A percentile compares a stretch with the other conserved stretches of the same genome.
Evolutionary conservation across 2,797 vertebrate genomes (phyloP).

Genomic region (Hoplostethus atlanticus): DNA sequence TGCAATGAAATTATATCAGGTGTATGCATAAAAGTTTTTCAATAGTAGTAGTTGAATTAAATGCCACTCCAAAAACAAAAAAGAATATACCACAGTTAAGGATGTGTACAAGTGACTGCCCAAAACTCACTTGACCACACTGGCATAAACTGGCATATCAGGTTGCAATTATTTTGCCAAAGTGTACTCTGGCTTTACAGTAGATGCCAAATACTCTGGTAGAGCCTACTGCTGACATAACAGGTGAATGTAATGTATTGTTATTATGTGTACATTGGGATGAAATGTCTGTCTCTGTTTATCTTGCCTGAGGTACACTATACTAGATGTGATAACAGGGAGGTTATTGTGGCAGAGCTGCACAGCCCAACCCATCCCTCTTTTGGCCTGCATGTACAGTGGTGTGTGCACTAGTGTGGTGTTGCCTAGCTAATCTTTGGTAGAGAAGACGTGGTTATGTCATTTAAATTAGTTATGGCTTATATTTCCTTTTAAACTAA

Average conservation of each 20-base stretch:
- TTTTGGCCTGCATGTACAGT: conserved; percentile 35
- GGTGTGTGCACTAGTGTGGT: conserved; percentile 18
- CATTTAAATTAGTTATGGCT: conserved; percentile 28
- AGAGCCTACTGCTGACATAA: conserved; percentile 47
- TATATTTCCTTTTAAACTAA: conserved; percentile 14
- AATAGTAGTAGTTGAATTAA: neutral
- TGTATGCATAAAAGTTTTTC: neutral
- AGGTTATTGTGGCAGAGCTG: conserved; percentile 57
- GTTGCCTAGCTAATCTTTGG: conserved; percentile 37
- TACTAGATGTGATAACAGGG: conserved; percentile 66
- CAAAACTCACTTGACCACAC: conserved; percentile 15
- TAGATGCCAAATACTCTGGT: conserved; percentile 7
- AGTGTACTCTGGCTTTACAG: conserved; percentile 3
- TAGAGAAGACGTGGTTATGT: conserved; percentile 27
- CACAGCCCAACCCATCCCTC: conserved; percentile 40
- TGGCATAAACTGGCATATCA: conserved; percentile 14
- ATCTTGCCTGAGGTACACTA: conserved; percentile 63
- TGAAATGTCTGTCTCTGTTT: conserved; percentile 70
- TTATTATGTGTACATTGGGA: conserved; percentile 68
- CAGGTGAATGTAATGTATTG: conserved; percentile 62
- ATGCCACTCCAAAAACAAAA: neutral
- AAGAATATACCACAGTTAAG: conserved; percentile 2
- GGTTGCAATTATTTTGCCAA: conserved; percentile 43
- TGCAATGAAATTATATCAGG: neutral
- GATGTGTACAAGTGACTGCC: neutral